phyloP scores from a whole-genome alignment of 2,113 vertebrate species.

The Dipodomys merriami region DNA sequence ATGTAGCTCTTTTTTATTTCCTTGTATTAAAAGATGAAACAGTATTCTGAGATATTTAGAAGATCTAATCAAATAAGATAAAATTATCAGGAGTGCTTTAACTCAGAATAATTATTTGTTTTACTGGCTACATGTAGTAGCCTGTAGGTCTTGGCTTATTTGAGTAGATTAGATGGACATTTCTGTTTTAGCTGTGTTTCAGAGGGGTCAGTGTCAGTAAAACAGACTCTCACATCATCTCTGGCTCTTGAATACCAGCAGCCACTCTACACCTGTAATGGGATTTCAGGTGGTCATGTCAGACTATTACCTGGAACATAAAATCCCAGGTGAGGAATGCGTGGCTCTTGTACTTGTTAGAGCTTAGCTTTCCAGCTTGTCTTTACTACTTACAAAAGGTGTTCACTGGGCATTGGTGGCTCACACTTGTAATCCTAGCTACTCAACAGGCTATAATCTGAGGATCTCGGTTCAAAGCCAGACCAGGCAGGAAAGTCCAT shows the following conservation, averaged over 20 bases:
- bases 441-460: too few relatives aligned
- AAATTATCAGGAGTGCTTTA: constrained; percentile 4
- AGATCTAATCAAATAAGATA: not conserved
- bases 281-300: not conserved
- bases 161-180: not conserved
- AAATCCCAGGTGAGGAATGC: not conserved
- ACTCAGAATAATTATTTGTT: not conserved
- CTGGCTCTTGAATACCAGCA: not conserved
- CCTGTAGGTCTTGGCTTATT: not conserved
- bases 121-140: not conserved
- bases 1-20: not conserved
- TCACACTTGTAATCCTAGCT: too few relatives aligned
- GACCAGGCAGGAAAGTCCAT: too few relatives aligned
- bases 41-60: constrained; percentile 35
- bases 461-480: too few relatives aligned
- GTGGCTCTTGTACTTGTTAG: not conserved
- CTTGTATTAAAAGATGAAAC: constrained; percentile 7
- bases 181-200: not conserved
- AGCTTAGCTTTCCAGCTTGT: not conserved
- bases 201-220: not conserved
- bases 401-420: not conserved
- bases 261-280: not conserved
- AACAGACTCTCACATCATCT: not conserved
- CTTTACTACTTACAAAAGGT: not conserved
- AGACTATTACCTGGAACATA: not conserved